phyloP scores from a whole-genome alignment of 2,888 invertebrate genomes.

The Drosophila antonietae region DNA sequence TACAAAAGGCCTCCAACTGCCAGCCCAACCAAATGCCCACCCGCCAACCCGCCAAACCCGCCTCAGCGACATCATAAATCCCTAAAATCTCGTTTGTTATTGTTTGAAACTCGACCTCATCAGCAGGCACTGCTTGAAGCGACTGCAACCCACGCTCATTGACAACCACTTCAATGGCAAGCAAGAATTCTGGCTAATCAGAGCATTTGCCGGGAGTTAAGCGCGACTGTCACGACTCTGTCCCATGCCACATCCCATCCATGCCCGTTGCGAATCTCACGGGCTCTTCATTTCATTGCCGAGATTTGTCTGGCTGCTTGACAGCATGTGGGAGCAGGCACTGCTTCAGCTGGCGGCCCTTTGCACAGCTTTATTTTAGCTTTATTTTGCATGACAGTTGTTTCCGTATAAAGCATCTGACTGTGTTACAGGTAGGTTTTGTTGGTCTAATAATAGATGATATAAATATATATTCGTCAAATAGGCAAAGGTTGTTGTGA shows the following conservation, averaged over 20 bases:
- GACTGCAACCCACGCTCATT: conserved; percentile 27
- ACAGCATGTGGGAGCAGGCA: conserved; percentile 12
- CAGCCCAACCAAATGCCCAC: conserved; percentile 2
- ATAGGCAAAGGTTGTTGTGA: too few species aligned
- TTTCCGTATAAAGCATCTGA: conserved; percentile 24
- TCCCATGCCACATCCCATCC: background rate
- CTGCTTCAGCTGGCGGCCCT: conserved; percentile 9
- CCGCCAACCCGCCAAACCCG: background rate
- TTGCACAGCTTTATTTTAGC: conserved; percentile 53
- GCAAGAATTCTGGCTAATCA: conserved; percentile 64
- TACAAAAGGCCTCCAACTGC: conserved; percentile 56
- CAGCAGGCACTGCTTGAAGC: conserved; percentile 39
- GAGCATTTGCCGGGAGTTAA: conserved; percentile 61
- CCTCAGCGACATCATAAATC: conserved; percentile 74
- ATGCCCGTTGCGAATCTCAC: conserved; percentile 14
- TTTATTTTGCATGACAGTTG: conserved; percentile 24
- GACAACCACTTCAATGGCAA: conserved; percentile 56
- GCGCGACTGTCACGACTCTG: conserved; percentile 61
- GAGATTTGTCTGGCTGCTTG: conserved; percentile 39
- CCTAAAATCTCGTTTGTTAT: conserved; percentile 78
- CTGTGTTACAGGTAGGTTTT: conserved; percentile 16
- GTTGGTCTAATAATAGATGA: background rate
- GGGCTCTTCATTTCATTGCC: conserved; percentile 37
- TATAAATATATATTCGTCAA: background rate
- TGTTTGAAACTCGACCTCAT: conserved; percentile 77